phyloP scores from a whole-genome alignment of 2,113 vertebrate species.

The Podarcis muralis region DNA sequence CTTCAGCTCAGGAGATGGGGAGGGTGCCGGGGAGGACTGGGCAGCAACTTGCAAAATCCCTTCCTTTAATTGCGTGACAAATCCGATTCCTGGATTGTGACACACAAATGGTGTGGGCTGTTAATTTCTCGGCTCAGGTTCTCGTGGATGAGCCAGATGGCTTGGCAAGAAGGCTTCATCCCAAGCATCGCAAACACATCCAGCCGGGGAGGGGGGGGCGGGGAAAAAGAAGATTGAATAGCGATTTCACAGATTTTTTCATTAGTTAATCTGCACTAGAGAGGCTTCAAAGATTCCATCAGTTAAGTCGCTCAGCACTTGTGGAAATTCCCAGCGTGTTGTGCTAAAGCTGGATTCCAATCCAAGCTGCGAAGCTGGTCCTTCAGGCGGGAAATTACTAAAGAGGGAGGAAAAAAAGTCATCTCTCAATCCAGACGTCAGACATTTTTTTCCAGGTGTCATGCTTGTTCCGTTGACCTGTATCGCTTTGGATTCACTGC shows the following conservation, averaged over 20 bases:
- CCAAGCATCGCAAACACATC: conserved; percentile 60
- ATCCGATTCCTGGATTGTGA: conserved; percentile 61
- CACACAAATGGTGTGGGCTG: conserved; percentile 64
- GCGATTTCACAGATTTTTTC: conserved; percentile 78
- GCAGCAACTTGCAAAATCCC: conserved; percentile 45
- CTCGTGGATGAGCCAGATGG: conserved; percentile 68
- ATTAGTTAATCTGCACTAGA: conserved; percentile 79
- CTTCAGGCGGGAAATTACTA: conserved; percentile 55
- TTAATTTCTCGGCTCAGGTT: conserved; percentile 72
- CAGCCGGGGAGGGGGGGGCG: conserved; percentile 28
- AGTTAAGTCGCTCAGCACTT: conserved; percentile 75
- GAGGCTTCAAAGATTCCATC: conserved; percentile 79
- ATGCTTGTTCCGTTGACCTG: too few species aligned
- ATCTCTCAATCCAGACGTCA: neutral
- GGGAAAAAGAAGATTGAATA: conserved; percentile 69
- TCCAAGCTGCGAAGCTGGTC: conserved; percentile 67
- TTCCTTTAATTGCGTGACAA: conserved; percentile 56
- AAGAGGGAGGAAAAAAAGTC: too few species aligned
- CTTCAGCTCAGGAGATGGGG: neutral
- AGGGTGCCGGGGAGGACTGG: neutral
- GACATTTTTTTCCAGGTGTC: neutral
- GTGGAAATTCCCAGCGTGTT: conserved; percentile 74
- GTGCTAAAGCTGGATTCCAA: conserved; percentile 77
- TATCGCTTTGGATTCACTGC: too few species aligned
- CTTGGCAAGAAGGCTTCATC: conserved; percentile 70